phyloP scores from a whole-genome alignment of 1,140 invertebrate genomes.

The Drosophila kanapiae region DNA sequence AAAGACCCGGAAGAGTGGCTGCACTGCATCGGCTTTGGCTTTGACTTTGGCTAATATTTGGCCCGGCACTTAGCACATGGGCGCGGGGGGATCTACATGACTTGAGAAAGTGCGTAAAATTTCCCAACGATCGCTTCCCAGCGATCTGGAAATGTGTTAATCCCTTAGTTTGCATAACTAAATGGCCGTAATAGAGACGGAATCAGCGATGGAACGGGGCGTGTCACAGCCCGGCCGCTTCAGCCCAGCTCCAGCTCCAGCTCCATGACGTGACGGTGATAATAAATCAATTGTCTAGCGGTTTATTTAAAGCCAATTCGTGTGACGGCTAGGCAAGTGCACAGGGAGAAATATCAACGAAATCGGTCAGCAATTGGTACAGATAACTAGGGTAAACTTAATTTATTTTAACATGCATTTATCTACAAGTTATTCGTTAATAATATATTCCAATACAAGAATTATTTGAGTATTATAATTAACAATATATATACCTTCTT shows the following conservation, averaged over 20 bases:
- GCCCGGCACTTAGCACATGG: conserved; percentile 33
- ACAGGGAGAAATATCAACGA: conserved; percentile 9
- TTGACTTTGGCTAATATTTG: conserved; percentile 58
- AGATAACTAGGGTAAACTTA: not conserved
- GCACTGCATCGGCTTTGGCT: conserved; percentile 25
- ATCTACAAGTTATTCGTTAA: too few species aligned
- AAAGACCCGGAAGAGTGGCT: conserved; percentile 68
- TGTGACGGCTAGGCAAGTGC: conserved; percentile 18
- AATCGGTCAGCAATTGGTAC: not conserved
- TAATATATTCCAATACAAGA: not conserved
- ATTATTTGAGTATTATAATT: not conserved
- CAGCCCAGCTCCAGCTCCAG: conserved; percentile 12
- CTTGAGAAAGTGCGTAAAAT: conserved; percentile 43
- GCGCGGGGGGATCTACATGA: conserved; percentile 15
- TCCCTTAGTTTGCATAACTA: conserved; percentile 46
- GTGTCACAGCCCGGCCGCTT: conserved; percentile 31
- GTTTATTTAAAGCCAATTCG: conserved; percentile 59
- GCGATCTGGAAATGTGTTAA: conserved; percentile 44
- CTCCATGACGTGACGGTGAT: conserved; percentile 63
- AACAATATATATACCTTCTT: not conserved
- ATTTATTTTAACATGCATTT: not conserved
- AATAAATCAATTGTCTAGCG: conserved; percentile 73
- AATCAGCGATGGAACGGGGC: conserved; percentile 14
- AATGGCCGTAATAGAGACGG: conserved; percentile 15
- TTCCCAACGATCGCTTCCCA: conserved; percentile 36